Evolutionary conservation across 1,140 invertebrate genomes (phyloP).

Genomic region (Thaumetopoea pityocampa): DNA sequence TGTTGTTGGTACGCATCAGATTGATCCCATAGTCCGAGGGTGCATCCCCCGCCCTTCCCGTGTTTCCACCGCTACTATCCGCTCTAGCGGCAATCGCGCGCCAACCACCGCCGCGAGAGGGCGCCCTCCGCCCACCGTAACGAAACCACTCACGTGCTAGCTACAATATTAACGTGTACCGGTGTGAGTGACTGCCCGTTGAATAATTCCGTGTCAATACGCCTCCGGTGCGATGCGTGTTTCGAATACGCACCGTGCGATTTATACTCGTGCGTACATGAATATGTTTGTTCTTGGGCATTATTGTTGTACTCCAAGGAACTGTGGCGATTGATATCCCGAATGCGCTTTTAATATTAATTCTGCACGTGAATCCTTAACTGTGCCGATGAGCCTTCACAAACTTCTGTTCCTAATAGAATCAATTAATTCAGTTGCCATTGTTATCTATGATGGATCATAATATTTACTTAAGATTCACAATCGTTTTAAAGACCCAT

Average conservation of each 20-base stretch:
- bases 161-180: conserved; percentile 25
- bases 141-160: conserved; percentile 30
- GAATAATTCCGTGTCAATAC: conserved; percentile 52
- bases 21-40: conserved; percentile 53
- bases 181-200: conserved; percentile 43
- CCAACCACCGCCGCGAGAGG: conserved; percentile 61
- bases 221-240: conserved; percentile 50
- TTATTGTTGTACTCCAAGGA: conserved; percentile 48
- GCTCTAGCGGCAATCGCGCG: conserved; percentile 57
- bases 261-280: conserved; percentile 40
- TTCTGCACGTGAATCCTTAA: conserved; percentile 25
- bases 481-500: too few relatives aligned
- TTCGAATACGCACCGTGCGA: conserved; percentile 45
- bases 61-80: conserved; percentile 21
- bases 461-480: too few relatives aligned
- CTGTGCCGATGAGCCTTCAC: conserved; percentile 3
- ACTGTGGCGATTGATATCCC: conserved; percentile 42
- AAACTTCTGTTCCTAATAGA: conserved; percentile 13
- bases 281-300: conserved; percentile 49
- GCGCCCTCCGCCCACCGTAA: conserved; percentile 34
- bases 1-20: conserved; percentile 40
- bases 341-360: conserved; percentile 43
- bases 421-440: conserved; percentile 6
- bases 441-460: conserved; percentile 9
- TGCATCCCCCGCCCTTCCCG: conserved; percentile 48